Percentiles rank a stretch among this genome's conserved stretches.
Conservation (phyloP, 1,140 invertebrate species). For the Drosophila miranda region DNA sequence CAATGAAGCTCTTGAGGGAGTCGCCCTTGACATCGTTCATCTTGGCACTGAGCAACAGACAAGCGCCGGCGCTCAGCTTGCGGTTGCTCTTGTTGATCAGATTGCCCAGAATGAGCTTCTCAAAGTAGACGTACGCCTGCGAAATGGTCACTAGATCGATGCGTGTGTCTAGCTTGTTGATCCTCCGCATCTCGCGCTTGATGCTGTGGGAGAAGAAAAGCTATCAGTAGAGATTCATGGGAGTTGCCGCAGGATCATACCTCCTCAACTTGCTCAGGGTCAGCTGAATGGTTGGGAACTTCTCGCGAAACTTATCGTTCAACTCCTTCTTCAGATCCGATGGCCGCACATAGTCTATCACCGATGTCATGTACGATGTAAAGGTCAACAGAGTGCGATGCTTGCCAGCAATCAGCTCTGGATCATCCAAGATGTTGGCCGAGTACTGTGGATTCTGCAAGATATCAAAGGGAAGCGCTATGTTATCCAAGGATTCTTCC, state of each 20-base stretch:
- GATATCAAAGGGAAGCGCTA: neutral
- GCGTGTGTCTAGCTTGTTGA: slow-evolving; percentile 93
- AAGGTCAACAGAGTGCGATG: slow-evolving; percentile 97
- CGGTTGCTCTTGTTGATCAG: slow-evolving; percentile 97
- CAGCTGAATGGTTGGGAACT: slow-evolving; percentile 96
- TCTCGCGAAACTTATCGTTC: slow-evolving; percentile 98
- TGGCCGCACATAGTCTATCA: slow-evolving; percentile 98
- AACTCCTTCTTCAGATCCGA: slow-evolving; percentile 98
- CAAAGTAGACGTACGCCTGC: slow-evolving; percentile 98
- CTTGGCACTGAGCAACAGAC: slow-evolving; percentile 96
- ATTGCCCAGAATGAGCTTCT: slow-evolving; percentile 96
- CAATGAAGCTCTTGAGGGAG: slow-evolving; percentile 91
- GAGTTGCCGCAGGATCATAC: slow-evolving; percentile 83
- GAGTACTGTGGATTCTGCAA: slow-evolving; percentile 86
- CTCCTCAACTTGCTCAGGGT: slow-evolving; percentile 98
- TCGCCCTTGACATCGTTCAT: slow-evolving; percentile 98
- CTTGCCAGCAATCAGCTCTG: slow-evolving; percentile 96
- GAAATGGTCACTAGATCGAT: slow-evolving; percentile 95
- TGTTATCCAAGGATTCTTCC: neutral
- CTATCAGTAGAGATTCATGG: neutral
- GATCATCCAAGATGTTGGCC: slow-evolving; percentile 96
- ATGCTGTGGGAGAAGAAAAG: slow-evolving; percentile 82
- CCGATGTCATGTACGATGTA: slow-evolving; percentile 97
- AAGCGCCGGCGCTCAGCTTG: slow-evolving; percentile 97
- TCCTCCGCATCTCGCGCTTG: slow-evolving; percentile 97